Conservation (phyloP, 2,888 invertebrate species). For the Trichopoda pennipes region DNA sequence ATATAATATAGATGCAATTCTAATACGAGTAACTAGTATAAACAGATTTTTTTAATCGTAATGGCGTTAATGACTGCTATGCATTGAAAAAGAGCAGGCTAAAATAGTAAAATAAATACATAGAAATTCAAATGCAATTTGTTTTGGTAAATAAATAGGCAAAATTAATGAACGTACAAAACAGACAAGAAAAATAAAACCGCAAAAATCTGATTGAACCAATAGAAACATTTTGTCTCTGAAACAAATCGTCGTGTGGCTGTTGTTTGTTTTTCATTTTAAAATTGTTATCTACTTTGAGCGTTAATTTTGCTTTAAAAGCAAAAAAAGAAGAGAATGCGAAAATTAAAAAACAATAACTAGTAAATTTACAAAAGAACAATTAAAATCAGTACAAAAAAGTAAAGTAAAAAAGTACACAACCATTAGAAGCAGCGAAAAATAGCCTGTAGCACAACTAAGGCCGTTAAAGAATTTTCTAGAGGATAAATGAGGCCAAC, state of each 20-base stretch:
- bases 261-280: slow-evolving; percentile 16
- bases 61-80: slow-evolving; percentile 26
- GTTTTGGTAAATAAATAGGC: slow-evolving; percentile 59
- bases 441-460: no score
- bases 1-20: slow-evolving; percentile 9
- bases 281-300: slow-evolving; percentile 46
- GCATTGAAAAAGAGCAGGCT: slow-evolving; percentile 22
- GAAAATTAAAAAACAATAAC: no score
- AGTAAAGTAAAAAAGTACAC: no score
- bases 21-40: background rate
- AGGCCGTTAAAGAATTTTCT: no score
- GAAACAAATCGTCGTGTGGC: background rate
- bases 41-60: slow-evolving; percentile 10
- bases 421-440: background rate
- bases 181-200: background rate
- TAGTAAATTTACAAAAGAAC: no score
- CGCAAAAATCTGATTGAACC: background rate
- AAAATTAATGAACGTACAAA: slow-evolving; percentile 31
- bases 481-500: no score
- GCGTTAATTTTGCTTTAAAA: slow-evolving; percentile 9
- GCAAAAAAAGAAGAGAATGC: no score
- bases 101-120: slow-evolving; percentile 54
- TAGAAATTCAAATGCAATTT: slow-evolving; percentile 51
- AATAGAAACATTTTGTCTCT: background rate
- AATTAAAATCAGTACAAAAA: no score